Conservation (phyloP, 2,888 invertebrate genomes). For the Ectemnius continuus region DNA sequence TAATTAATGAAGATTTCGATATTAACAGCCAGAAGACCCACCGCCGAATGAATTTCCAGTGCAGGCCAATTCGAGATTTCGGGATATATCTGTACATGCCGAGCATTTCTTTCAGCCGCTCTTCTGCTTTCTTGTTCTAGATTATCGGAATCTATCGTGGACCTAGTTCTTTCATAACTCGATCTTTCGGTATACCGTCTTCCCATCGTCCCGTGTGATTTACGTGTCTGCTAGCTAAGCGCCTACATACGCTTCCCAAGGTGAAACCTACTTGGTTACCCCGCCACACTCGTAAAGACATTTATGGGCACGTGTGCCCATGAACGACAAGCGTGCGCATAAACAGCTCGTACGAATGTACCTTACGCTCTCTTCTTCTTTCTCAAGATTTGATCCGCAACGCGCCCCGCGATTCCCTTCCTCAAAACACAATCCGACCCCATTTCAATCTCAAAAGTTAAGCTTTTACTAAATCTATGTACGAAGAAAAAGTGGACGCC, state of each 20-base stretch:
- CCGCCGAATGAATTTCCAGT: conserved; percentile 35
- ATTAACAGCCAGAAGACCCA: conserved; percentile 72
- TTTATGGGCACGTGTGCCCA: no score
- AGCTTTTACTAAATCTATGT: neutral
- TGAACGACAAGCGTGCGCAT: no score
- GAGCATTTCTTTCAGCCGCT: conserved; percentile 64
- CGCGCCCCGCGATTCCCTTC: neutral
- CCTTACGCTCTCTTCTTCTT: neutral
- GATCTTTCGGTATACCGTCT: conserved; percentile 30
- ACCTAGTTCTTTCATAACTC: conserved; percentile 29
- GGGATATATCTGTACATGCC: conserved; percentile 62
- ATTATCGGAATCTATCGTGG: conserved; percentile 29
- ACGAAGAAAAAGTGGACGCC: conserved; percentile 13
- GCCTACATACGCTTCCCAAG: conserved; percentile 16
- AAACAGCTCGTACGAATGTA: no score
- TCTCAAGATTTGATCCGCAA: conserved; percentile 12
- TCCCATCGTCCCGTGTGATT: conserved; percentile 21
- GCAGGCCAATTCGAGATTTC: conserved; percentile 56
- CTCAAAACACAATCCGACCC: neutral
- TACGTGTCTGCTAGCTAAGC: conserved; percentile 16
- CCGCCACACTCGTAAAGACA: neutral
- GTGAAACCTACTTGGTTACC: neutral
- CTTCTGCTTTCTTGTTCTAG: conserved; percentile 15
- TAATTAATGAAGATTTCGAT: conserved; percentile 69
- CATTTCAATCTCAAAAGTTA: neutral